These are phyloP conservation scores for Ostrea denselamellosa DNA, from an alignment of 1,140 invertebrate genomes.

Conservation along the genomic window DNA sequence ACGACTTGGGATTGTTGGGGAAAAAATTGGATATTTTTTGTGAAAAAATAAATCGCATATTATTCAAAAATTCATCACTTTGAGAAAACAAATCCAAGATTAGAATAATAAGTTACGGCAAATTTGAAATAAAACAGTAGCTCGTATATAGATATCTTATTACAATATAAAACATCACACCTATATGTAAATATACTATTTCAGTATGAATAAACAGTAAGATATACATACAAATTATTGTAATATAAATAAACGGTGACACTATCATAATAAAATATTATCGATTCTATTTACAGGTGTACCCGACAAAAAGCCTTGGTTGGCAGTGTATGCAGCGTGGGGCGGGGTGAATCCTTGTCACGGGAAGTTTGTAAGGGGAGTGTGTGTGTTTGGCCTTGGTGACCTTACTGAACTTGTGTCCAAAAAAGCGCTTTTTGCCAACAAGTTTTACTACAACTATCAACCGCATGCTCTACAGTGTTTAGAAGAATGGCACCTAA, in stretches of 20 bases:
- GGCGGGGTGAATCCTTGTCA: conserved; percentile 57
- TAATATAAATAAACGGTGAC: background rate
- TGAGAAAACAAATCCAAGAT: no score
- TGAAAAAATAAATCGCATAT: no score
- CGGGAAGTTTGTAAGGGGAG: conserved; percentile 63
- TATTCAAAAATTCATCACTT: no score
- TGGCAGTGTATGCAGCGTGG: conserved; percentile 69
- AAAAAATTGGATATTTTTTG: no score
- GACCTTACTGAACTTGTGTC: conserved; percentile 67
- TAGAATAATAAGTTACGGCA: no score
- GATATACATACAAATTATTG: background rate
- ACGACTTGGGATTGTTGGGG: no score
- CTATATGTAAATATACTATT: background rate
- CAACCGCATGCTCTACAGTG: conserved; percentile 73
- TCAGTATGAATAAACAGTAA: background rate
- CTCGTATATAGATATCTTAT: no score
- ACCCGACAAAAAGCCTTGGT: conserved; percentile 69
- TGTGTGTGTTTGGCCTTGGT: conserved; percentile 74
- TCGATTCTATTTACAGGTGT: conserved; percentile 53
- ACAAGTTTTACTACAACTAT: conserved; percentile 74
- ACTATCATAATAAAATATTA: background rate
- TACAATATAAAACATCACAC: no score
- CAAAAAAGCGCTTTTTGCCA: conserved; percentile 72
- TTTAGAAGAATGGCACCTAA: conserved; percentile 70
- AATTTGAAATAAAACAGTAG: no score